phyloP scores from a whole-genome alignment of 2,113 vertebrate genomes.

The Chaetops frenatus region DNA sequence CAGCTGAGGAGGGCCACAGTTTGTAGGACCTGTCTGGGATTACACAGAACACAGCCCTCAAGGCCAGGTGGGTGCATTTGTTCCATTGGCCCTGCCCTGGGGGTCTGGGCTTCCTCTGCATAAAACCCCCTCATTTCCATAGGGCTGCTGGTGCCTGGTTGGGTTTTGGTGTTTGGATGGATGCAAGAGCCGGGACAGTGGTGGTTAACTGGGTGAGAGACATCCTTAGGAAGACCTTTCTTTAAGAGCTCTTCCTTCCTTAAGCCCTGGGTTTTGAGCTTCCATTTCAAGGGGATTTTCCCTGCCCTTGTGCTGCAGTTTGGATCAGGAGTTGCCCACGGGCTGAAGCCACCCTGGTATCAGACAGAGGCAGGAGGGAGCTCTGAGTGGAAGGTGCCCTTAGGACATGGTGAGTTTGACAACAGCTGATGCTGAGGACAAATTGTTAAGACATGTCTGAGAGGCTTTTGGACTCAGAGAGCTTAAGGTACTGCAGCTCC shows the following conservation, averaged over 20 bases:
- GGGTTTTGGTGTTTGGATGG: neutral
- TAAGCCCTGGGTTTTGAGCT: neutral
- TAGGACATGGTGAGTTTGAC: neutral
- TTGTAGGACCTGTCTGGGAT: neutral
- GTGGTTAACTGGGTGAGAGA: neutral
- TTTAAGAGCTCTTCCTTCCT: neutral
- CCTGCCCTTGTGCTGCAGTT: neutral
- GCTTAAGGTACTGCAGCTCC: neutral
- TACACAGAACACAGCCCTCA: neutral
- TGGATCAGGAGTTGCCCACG: neutral
- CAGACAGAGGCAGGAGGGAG: neutral
- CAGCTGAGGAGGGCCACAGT: neutral
- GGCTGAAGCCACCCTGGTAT: neutral
- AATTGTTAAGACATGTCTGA: neutral
- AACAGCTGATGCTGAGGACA: neutral
- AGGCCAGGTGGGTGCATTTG: neutral
- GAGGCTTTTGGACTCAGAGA: neutral
- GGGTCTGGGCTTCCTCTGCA: neutral
- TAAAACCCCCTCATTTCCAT: accelerated
- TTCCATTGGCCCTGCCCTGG: neutral
- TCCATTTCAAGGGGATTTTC: neutral
- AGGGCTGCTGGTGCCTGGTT: neutral
- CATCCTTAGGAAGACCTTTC: neutral
- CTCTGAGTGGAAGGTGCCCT: neutral
- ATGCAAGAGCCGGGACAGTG: neutral